Conservation (phyloP, 2,888 invertebrate genomes). For the Cryptocephalus primarius region DNA sequence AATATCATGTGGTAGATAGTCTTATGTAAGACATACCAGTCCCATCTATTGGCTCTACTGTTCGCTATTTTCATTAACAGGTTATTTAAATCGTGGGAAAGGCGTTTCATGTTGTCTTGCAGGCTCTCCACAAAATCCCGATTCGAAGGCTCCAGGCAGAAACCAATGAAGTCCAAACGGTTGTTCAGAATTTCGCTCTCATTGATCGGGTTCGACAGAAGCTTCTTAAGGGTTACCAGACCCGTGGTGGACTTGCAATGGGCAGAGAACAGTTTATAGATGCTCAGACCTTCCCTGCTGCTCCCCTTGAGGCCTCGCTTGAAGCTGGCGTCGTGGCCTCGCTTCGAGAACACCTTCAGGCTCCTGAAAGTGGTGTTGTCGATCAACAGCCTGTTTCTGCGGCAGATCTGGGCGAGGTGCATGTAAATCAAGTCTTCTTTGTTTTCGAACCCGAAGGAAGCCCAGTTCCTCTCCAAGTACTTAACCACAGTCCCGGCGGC, state of each 20-base stretch:
- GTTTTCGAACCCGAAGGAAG: constrained; percentile 21
- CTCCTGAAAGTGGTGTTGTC: constrained; percentile 63
- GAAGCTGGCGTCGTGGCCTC: constrained; percentile 63
- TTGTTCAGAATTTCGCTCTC: constrained; percentile 47
- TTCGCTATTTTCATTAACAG: constrained; percentile 49
- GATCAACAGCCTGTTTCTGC: constrained; percentile 57
- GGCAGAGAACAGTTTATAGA: constrained; percentile 51
- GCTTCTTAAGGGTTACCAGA: constrained; percentile 51
- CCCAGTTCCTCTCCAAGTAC: constrained; percentile 58
- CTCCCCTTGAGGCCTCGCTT: constrained; percentile 50
- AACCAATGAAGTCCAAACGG: constrained; percentile 60
- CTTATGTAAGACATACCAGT: constrained; percentile 65
- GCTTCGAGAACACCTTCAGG: constrained; percentile 64
- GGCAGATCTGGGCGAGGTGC: constrained; percentile 42
- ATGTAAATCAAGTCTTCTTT: constrained; percentile 44
- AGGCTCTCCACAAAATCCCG: constrained; percentile 50
- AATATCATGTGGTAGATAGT: constrained; percentile 57
- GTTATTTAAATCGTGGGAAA: constrained; percentile 47
- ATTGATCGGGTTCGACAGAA: constrained; percentile 61
- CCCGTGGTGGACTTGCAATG: constrained; percentile 64
- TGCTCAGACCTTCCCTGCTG: constrained; percentile 58
- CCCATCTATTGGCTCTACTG: constrained; percentile 48
- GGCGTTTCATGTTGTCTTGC: constrained; percentile 47
- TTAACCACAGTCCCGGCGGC: constrained; percentile 62
- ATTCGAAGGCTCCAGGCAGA: constrained; percentile 52